Conservation (phyloP, 1,140 invertebrate genomes). For the Caenorhabditis briggsae region DNA sequence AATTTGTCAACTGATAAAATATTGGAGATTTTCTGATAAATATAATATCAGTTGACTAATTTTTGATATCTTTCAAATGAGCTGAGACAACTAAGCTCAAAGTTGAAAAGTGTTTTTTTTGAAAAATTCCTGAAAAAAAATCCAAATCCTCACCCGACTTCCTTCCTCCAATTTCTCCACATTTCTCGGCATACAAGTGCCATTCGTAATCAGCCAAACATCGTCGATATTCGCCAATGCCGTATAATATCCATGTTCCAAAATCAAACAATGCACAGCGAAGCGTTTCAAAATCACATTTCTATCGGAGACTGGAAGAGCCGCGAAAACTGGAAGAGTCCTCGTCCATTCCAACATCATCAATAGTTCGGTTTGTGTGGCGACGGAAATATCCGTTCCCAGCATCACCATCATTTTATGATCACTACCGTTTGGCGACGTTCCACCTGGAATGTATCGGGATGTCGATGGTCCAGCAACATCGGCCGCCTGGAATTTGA, state of each 20-base stretch:
- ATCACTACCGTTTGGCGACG: neutral
- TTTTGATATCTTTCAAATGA: no score
- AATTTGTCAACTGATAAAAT: no score
- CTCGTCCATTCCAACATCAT: constrained; percentile 68
- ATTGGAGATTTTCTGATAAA: no score
- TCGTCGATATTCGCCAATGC: constrained; percentile 62
- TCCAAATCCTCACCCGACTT: constrained; percentile 30
- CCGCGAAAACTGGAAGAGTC: constrained; percentile 61
- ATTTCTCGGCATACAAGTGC: constrained; percentile 68
- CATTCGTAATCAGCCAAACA: constrained; percentile 68
- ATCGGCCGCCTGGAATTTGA: constrained; percentile 5
- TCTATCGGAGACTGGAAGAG: constrained; percentile 57
- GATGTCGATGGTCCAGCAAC: neutral
- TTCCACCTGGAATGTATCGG: constrained; percentile 18
- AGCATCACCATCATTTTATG: constrained; percentile 65
- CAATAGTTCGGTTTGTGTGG: constrained; percentile 64
- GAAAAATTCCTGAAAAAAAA: no score
- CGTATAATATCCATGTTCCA: constrained; percentile 66
- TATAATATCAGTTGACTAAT: no score
- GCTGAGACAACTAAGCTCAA: no score
- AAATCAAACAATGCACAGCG: constrained; percentile 61
- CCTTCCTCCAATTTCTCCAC: constrained; percentile 65
- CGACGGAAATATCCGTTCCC: constrained; percentile 63
- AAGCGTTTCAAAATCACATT: constrained; percentile 62
- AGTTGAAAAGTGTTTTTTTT: no score